phyloP scores from a whole-genome alignment of 2,888 invertebrate genomes.

The Pandemis corylana region DNA sequence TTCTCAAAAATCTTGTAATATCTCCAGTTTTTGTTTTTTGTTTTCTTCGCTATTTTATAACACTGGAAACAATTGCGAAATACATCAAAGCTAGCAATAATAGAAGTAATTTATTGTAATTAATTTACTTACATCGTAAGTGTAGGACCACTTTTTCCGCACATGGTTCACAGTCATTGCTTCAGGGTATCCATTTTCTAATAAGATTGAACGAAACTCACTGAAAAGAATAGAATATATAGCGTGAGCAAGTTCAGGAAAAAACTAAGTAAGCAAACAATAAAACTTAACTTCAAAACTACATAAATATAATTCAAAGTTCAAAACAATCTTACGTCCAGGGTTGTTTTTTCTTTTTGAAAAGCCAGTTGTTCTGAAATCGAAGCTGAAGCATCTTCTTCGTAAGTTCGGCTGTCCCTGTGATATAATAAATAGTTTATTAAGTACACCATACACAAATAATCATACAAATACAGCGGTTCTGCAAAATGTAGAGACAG shows the following conservation, averaged over 20 bases:
- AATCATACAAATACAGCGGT: background rate
- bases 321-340: slow-evolving; percentile 69
- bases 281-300: background rate
- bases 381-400: slow-evolving; percentile 70
- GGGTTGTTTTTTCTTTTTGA: slow-evolving; percentile 77
- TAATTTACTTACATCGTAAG: slow-evolving; percentile 73
- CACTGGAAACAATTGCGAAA: slow-evolving; percentile 59
- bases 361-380: slow-evolving; percentile 75
- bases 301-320: background rate
- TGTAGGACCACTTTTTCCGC: slow-evolving; percentile 79
- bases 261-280: background rate
- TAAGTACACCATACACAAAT: background rate
- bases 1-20: slow-evolving; percentile 78
- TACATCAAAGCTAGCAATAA: background rate
- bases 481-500: background rate
- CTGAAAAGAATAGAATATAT: slow-evolving; percentile 53
- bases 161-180: slow-evolving; percentile 76
- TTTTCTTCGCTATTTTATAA: slow-evolving; percentile 75
- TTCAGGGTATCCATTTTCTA: slow-evolving; percentile 75
- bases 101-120: too few relatives aligned
- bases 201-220: slow-evolving; percentile 72
- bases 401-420: slow-evolving; percentile 75
- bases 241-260: background rate
- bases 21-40: slow-evolving; percentile 73
- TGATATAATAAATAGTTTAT: background rate